Percentiles rank a stretch among this genome's conserved stretches.
Conservation (phyloP, 1,140 invertebrate genomes). For the Pogonognathellus flavescens region DNA sequence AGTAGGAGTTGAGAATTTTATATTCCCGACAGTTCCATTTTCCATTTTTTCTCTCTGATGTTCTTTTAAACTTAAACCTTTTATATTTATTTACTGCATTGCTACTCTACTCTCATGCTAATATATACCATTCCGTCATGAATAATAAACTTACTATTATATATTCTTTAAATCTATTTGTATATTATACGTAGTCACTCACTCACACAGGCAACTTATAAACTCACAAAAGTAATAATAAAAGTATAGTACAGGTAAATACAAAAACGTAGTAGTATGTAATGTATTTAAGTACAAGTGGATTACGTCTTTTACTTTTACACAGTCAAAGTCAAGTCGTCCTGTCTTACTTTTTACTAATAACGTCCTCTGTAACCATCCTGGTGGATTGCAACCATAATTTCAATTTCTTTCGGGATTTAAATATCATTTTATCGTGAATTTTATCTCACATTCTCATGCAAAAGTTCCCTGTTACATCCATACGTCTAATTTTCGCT, state of each 20-base stretch:
- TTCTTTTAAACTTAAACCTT: constrained; percentile 46
- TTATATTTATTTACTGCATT: constrained; percentile 46
- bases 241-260: background rate
- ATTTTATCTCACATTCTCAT: background rate
- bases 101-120: background rate
- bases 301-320: background rate
- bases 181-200: background rate
- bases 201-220: background rate
- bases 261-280: background rate
- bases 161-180: background rate
- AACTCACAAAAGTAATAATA: background rate
- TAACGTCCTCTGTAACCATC: constrained; percentile 30
- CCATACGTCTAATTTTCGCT: background rate
- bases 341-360: background rate
- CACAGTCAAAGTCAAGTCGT: background rate
- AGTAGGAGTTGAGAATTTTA: constrained; percentile 38
- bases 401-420: constrained; percentile 16
- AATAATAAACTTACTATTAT: background rate
- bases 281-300: too few species aligned
- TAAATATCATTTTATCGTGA: background rate
- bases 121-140: too few species aligned
- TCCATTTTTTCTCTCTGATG: constrained; percentile 6
- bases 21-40: constrained; percentile 46
- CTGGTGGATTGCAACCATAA: background rate
- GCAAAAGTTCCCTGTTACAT: background rate